Evolutionary conservation across 2,797 vertebrate species (phyloP), one percentile per base, ranked within the genome.

Genomic region (Callimico goeldii): DNA sequence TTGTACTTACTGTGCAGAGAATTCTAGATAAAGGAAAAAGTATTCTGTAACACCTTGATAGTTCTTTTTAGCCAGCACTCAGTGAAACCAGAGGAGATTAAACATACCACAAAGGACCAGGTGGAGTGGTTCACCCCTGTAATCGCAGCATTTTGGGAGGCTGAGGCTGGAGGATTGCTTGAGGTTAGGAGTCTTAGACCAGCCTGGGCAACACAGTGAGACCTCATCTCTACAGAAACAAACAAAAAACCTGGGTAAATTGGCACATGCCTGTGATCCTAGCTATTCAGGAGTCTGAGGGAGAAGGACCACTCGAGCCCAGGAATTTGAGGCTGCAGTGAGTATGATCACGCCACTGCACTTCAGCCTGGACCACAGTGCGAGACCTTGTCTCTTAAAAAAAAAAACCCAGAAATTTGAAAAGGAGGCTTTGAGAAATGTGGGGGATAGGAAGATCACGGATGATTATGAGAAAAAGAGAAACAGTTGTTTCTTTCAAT

Each of bases 41-140:
- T 72, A 52, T 81, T n/a, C 11, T 64, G 0, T 88, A 77, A 72
- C 85, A 95, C 94, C 93, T 95, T 80, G 48, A 98, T 88, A 94
- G 96, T 98, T 92, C 81, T 48, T 96, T 92, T 19, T 76, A 70
- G 95, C 82, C 83, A 43, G 92, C 28, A 80, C 92, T 96, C 80
- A 20, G 81, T 52, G 95, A 96, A 97, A 82, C 58, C 91, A 87
- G 57, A 91, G 61, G 93, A 97, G 95, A 98, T 95, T 96, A 95
- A 98, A 97, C 98, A 98, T 97, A 92, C 89, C 76, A 64, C 26
- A 19, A 67, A 67, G 15, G 64, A 33, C 64, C 7, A 8, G 30
- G 61, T 17, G 30, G 30, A n/a, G 61, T 33, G 30, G 33, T n/a
- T 67, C 15, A 19, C 15, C 17, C 33, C 33, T n/a, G 3, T 67